A percentile compares a stretch with the other conserved stretches of the same genome.
Conservation (phyloP, 2,113 vertebrate genomes). For the Formicarius rufipectus region DNA sequence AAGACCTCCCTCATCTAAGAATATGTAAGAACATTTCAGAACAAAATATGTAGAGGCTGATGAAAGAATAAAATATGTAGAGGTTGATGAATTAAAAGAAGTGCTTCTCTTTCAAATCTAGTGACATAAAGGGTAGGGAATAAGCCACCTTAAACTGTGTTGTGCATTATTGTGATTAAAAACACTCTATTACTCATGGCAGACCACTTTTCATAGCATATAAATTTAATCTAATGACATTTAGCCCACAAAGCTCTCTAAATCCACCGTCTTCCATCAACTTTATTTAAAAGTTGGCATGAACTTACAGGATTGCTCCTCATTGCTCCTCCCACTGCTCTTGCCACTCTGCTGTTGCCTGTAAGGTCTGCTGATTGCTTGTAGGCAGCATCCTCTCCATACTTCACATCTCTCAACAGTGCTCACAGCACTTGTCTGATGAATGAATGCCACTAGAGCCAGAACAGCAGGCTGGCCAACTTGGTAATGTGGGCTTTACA, state of each 20-base stretch:
- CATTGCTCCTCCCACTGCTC: conserved; percentile 86
- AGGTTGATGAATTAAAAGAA: not conserved
- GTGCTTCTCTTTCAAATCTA: not conserved
- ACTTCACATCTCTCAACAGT: conserved; percentile 78
- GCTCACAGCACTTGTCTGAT: conserved; percentile 76
- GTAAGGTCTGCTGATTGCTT: conserved; percentile 82
- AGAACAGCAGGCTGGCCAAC: not conserved
- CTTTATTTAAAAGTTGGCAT: not conserved
- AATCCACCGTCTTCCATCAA: not conserved
- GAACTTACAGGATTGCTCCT: conserved; percentile 85
- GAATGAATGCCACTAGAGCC: conserved; percentile 68
- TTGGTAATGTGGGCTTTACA: not conserved
- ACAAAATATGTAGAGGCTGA: not conserved
- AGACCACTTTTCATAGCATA: not conserved
- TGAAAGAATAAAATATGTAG: not conserved
- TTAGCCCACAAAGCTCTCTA: not conserved
- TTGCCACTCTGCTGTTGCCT: conserved; percentile 78
- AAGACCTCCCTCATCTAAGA: not conserved
- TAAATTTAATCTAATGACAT: not conserved
- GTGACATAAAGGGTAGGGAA: not conserved
- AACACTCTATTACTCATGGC: not conserved
- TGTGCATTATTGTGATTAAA: conserved; percentile 30
- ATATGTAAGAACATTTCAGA: not conserved
- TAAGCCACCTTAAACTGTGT: conserved; percentile 19
- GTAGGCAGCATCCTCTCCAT: conserved; percentile 85